phyloP scores from a whole-genome alignment of 2,888 invertebrate species.

The Lochmaea capreae region DNA sequence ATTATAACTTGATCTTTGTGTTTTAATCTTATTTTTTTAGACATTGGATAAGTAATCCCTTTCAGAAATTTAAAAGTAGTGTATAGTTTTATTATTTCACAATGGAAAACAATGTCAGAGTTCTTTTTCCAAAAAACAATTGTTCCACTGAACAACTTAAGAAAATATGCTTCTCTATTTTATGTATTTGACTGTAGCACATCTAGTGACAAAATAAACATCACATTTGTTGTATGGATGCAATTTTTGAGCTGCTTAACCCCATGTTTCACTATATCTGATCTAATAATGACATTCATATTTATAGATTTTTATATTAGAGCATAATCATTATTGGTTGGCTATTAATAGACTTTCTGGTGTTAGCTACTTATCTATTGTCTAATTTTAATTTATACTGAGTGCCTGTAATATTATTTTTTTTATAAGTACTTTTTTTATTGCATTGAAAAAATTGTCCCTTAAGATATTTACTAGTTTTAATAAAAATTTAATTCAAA shows the following conservation, averaged over 20 bases:
- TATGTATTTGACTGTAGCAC: too few species aligned
- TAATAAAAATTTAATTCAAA: constrained; percentile 16
- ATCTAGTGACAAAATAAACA: too few species aligned
- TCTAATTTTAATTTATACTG: constrained; percentile 22
- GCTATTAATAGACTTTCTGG: not conserved
- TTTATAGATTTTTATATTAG: not conserved
- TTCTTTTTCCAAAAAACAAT: too few species aligned
- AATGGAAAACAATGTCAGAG: too few species aligned
- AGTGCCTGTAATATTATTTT: constrained; percentile 24
- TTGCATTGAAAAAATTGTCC: constrained; percentile 19
- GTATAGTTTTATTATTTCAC: not conserved
- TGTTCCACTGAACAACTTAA: too few species aligned
- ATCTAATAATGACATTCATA: not conserved
- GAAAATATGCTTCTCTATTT: too few species aligned
- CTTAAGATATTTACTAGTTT: constrained; percentile 23
- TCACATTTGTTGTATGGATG: too few species aligned
- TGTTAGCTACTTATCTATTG: constrained; percentile 9
- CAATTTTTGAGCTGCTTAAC: not conserved
- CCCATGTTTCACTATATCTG: not conserved
- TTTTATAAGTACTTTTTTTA: constrained; percentile 26
- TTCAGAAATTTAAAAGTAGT: not conserved
- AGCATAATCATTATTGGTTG: not conserved
- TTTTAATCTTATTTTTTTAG: not conserved
- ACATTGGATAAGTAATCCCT: not conserved
- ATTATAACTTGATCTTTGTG: not conserved